These are phyloP conservation scores for Ophiodon elongatus DNA, from an alignment of 2,113 vertebrate genomes.

Conservation along the genomic window DNA sequence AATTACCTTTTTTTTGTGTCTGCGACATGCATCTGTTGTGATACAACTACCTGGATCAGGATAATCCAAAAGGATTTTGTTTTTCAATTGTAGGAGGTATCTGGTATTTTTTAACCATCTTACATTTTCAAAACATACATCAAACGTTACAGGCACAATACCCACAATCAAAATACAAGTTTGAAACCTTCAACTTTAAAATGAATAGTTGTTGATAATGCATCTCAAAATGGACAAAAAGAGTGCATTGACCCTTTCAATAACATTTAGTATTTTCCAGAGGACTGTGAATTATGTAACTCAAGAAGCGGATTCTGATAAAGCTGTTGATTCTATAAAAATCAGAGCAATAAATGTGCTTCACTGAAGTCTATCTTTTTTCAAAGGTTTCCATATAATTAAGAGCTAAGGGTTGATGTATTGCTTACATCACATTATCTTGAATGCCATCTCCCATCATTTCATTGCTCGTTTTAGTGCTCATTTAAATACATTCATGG, in stretches of 20 bases:
- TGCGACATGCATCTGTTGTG: neutral
- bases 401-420: neutral
- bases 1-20: neutral
- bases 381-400: neutral
- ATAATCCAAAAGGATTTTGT: neutral
- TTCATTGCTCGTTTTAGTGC: neutral
- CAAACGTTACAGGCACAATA: neutral
- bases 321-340: neutral
- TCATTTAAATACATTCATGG: neutral
- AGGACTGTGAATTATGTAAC: neutral
- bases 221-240: neutral
- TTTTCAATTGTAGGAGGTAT: neutral
- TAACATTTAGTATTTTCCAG: neutral
- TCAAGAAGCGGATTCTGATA: neutral
- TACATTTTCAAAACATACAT: neutral
- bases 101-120: neutral
- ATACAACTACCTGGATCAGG: no score
- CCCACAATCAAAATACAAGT: neutral
- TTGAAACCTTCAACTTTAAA: neutral
- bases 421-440: neutral
- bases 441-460: neutral
- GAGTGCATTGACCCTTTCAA: neutral
- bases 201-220: neutral
- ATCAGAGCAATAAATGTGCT: conserved; percentile 1
- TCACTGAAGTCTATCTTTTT: neutral